Evolutionary conservation across 2,113 vertebrate species (phyloP).

Genomic region (Astur gentilis): DNA sequence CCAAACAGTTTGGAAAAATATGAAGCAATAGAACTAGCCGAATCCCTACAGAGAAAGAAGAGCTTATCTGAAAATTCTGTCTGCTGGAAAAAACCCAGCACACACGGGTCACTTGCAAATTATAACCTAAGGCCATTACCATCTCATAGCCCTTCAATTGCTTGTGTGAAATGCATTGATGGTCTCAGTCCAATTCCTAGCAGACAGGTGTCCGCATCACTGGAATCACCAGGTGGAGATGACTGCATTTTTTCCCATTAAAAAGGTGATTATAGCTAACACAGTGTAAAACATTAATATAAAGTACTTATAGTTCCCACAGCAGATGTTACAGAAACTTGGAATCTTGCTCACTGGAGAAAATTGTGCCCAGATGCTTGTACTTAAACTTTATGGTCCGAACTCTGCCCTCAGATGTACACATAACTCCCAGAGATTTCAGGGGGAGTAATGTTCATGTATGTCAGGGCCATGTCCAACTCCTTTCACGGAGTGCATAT

Average conservation of each 20-base stretch:
- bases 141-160: not conserved
- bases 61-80: conserved; percentile 10
- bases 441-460: not conserved
- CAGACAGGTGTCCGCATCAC: conserved; percentile 39
- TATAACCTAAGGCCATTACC: not conserved
- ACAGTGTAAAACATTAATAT: conserved; percentile 59
- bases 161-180: not conserved
- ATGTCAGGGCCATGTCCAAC: not conserved
- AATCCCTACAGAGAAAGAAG: conserved; percentile 17
- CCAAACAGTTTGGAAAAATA: conserved; percentile 14
- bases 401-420: conserved; percentile 46
- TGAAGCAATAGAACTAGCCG: not conserved
- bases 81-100: not conserved
- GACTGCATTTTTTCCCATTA: conserved; percentile 55
- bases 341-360: conserved; percentile 49
- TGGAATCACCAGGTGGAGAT: conserved; percentile 59
- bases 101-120: not conserved
- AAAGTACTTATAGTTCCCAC: conserved; percentile 65
- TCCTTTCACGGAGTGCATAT: not conserved
- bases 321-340: conserved; percentile 70
- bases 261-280: conserved; percentile 62
- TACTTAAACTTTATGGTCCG: conserved; percentile 55
- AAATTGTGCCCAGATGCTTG: conserved; percentile 69
- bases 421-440: conserved; percentile 30
- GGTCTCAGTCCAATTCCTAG: conserved; percentile 9